These are phyloP conservation scores for Nephila pilipes DNA, from an alignment of 1,140 invertebrate species.

Conservation along the genomic window DNA sequence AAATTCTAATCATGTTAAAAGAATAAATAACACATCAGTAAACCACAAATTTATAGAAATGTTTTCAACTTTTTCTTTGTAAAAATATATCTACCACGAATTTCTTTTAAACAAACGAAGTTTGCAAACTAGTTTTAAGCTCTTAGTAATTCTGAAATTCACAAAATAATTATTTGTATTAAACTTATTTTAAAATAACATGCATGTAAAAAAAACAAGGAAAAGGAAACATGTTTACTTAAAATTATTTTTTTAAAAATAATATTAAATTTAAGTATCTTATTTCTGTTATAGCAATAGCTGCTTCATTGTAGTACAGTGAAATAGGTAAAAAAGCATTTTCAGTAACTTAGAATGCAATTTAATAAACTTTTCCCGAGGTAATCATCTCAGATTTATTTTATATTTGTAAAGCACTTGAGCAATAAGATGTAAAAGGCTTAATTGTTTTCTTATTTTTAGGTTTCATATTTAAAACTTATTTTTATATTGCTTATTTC, in stretches of 20 bases:
- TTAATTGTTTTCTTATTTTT: too few relatives aligned
- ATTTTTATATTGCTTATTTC: too few relatives aligned
- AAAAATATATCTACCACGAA: background rate
- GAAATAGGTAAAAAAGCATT: background rate
- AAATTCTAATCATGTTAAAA: background rate
- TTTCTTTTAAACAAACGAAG: background rate
- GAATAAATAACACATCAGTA: background rate
- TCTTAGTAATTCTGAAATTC: conserved; percentile 2
- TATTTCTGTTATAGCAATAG: background rate
- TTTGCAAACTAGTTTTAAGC: background rate
- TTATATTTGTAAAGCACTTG: too few relatives aligned
- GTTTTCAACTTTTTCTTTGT: background rate
- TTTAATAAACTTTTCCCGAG: too few relatives aligned
- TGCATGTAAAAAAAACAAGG: too few relatives aligned
- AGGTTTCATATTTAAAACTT: too few relatives aligned
- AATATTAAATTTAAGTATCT: background rate
- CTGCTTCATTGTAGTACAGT: background rate
- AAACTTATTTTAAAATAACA: too few relatives aligned
- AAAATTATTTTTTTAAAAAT: background rate
- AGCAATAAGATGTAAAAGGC: too few relatives aligned
- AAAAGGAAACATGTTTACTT: background rate
- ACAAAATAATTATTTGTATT: background rate
- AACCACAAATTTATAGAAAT: background rate
- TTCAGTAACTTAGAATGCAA: too few relatives aligned
- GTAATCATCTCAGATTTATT: too few relatives aligned